phyloP scores from a whole-genome alignment of 2,888 invertebrate species.

The Nematopogon swammerdamellus region DNA sequence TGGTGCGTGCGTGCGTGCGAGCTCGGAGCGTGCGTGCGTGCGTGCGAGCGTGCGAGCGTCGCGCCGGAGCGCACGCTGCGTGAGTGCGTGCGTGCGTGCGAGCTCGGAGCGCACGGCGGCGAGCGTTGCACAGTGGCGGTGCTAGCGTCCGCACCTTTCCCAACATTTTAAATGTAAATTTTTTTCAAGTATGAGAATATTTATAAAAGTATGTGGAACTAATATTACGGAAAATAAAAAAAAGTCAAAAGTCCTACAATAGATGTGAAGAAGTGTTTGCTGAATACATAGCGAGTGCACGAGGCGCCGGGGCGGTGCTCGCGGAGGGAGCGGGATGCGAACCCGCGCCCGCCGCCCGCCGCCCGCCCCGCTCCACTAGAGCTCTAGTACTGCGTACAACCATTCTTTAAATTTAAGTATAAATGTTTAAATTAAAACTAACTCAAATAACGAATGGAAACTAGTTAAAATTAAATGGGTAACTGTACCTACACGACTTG shows the following conservation, averaged over 20 bases:
- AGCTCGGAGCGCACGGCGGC: constrained; percentile 16
- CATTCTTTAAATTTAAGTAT: constrained; percentile 14
- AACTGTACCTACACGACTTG: constrained; percentile 52
- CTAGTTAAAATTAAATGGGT: constrained; percentile 44
- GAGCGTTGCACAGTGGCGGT: constrained; percentile 19
- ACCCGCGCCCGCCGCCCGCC: constrained; percentile 8
- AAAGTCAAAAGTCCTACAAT: constrained; percentile 34
- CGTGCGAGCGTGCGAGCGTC: too few species aligned
- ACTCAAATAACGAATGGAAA: constrained; percentile 48
- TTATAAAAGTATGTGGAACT: constrained; percentile 46
- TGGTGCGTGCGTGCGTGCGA: constrained; percentile 3
- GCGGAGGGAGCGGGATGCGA: constrained; percentile 12
- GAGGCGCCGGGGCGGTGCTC: background rate
- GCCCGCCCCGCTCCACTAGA: background rate
- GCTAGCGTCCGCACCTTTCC: constrained; percentile 33
- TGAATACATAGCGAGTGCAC: background rate
- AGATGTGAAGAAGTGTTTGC: constrained; percentile 21
- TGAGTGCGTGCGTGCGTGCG: background rate
- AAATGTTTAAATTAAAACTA: constrained; percentile 42
- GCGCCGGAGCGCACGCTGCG: constrained; percentile 5
- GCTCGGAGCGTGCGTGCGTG: too few species aligned
- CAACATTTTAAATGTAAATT: constrained; percentile 49
- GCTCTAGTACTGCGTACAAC: constrained; percentile 5
- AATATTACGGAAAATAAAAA: constrained; percentile 25
- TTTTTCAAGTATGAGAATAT: constrained; percentile 53